A percentile compares a stretch with the other conserved stretches of the same genome.
These are phyloP conservation scores for Drosophila tanythrix DNA, from an alignment of 2,888 invertebrate species.

Conservation along the genomic window DNA sequence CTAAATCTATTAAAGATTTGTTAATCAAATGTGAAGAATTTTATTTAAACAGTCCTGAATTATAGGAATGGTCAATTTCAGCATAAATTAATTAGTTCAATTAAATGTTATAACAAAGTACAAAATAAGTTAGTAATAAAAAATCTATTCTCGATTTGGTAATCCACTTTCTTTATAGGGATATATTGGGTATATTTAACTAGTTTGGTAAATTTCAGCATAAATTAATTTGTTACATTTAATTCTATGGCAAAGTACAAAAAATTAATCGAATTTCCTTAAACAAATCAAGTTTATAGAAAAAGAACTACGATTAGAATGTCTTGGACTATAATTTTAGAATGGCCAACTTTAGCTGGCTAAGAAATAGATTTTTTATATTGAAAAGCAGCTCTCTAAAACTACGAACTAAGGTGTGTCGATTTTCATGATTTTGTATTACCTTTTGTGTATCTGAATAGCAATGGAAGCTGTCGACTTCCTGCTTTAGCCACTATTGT, in stretches of 20 bases:
- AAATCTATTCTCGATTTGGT: not conserved
- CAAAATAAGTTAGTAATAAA: not conserved
- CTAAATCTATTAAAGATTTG: not conserved
- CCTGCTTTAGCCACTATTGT: constrained; percentile 11
- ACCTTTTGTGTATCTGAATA: constrained; percentile 14
- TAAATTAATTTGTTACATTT: not conserved
- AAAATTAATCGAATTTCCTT: not conserved
- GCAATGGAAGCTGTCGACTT: constrained; percentile 30
- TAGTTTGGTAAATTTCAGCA: not conserved
- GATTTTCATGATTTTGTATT: constrained; percentile 4
- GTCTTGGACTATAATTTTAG: not conserved
- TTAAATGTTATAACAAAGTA: not conserved
- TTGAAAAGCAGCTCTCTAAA: not conserved
- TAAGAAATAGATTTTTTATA: not conserved
- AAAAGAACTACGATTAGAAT: not conserved
- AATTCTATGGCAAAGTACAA: not conserved
- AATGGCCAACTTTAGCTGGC: not conserved
- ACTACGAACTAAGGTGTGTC: not conserved
- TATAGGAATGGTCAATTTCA: not conserved
- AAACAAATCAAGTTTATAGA: not conserved
- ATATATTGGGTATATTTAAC: not conserved
- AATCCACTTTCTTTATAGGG: not conserved
- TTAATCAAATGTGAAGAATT: too few relatives aligned
- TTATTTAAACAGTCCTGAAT: not conserved
- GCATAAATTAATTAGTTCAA: not conserved